phyloP scores from a whole-genome alignment of 2,888 invertebrate genomes.

The Chironomus riparius region DNA sequence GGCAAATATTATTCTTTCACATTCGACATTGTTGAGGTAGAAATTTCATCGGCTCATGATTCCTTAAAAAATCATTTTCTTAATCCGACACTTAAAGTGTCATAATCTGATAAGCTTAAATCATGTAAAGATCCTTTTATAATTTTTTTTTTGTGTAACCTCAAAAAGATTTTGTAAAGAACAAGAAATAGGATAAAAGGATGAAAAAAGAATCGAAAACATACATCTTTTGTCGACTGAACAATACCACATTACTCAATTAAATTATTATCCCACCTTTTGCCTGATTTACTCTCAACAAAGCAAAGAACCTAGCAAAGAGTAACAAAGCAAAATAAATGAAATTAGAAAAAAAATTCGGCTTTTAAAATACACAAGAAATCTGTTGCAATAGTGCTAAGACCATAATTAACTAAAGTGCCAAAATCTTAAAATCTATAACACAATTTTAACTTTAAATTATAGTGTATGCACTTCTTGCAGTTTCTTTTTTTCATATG shows the following conservation, averaged over 20 bases:
- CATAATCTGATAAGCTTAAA: constrained; percentile 25
- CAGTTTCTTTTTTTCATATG: not conserved
- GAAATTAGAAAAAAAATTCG: constrained; percentile 2
- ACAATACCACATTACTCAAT: constrained; percentile 23
- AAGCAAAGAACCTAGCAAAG: not conserved
- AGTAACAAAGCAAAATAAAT: not conserved
- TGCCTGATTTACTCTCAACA: constrained; percentile 1
- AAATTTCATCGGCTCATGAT: not conserved
- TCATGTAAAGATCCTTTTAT: not conserved
- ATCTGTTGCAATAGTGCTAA: constrained; percentile 18
- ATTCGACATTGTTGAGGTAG: not conserved
- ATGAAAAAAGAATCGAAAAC: not conserved
- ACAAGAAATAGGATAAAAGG: not conserved
- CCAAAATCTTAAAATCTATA: constrained; percentile 28
- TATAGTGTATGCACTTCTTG: constrained; percentile 19
- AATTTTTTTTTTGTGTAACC: not conserved
- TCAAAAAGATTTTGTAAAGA: not conserved
- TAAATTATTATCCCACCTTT: constrained; percentile 22
- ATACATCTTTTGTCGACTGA: constrained; percentile 22
- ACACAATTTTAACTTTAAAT: constrained; percentile 25
- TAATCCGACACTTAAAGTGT: constrained; percentile 13
- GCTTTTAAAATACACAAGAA: not conserved
- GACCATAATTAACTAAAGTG: constrained; percentile 27
- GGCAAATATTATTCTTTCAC: not conserved
- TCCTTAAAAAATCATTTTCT: not conserved